Evolutionary conservation across 2,113 vertebrate genomes (phyloP).

Genomic region (Verasper variegatus): DNA sequence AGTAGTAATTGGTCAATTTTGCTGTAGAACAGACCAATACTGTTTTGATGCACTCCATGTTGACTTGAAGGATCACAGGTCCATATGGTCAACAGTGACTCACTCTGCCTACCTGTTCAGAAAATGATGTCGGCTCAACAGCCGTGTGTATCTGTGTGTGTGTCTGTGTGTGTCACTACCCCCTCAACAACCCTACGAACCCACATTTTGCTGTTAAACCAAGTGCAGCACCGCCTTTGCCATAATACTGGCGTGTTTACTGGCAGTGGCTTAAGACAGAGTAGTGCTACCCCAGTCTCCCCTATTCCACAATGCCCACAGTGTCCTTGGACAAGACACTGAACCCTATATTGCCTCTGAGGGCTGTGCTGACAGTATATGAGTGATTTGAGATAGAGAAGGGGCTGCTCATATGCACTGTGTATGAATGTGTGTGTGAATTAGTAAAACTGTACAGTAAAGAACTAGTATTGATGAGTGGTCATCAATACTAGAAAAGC

Average conservation of each 20-base stretch:
- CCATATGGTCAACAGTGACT: constrained; percentile 49
- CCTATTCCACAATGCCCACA: too few relatives aligned
- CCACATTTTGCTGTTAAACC: not conserved
- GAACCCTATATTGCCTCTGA: too few relatives aligned
- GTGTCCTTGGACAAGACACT: too few relatives aligned
- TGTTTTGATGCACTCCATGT: constrained; percentile 25
- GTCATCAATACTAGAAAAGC: too few relatives aligned
- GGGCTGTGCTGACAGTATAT: too few relatives aligned
- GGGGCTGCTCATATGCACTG: too few relatives aligned
- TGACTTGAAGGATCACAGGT: constrained; percentile 20
- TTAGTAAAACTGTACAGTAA: too few relatives aligned
- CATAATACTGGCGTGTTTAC: not conserved
- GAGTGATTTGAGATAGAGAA: too few relatives aligned
- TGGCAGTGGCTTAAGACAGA: too few relatives aligned
- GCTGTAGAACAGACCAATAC: not conserved
- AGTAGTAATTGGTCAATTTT: not conserved
- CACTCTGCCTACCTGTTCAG: constrained; percentile 37
- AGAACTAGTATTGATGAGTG: too few relatives aligned
- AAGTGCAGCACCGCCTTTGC: not conserved
- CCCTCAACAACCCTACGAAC: not conserved
- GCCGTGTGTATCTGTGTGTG: constrained; percentile 10
- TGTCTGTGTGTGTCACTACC: constrained; percentile 14
- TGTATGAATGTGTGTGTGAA: too few relatives aligned
- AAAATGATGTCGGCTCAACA: constrained; percentile 20
- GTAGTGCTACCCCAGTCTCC: too few relatives aligned